Conservation (phyloP, 2,797 vertebrate genomes). For the Lagodon rhomboides region DNA sequence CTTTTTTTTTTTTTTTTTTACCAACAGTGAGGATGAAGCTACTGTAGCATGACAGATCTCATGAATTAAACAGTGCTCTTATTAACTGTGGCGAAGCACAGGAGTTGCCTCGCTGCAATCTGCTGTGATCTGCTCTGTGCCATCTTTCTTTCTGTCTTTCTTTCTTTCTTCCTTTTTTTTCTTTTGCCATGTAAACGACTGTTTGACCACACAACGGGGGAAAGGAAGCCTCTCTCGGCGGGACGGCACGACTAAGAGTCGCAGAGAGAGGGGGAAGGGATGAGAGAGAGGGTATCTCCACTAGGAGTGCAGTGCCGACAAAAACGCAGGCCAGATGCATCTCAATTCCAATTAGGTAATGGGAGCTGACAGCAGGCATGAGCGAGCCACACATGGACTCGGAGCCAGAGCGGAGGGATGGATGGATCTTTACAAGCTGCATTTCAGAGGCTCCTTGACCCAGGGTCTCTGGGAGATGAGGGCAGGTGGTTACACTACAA, state of each 20-base stretch:
- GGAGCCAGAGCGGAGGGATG: slow-evolving; percentile 47
- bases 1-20: slow-evolving; percentile 3
- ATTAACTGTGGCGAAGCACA: slow-evolving; percentile 66
- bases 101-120: slow-evolving; percentile 45
- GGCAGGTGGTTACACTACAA: slow-evolving; percentile 58
- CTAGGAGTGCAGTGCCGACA: slow-evolving; percentile 70
- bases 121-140: slow-evolving; percentile 48
- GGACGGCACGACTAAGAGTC: slow-evolving; percentile 49
- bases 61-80: slow-evolving; percentile 82
- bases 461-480: slow-evolving; percentile 38
- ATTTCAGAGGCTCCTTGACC: slow-evolving; percentile 69
- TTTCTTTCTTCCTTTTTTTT: slow-evolving; percentile 11
- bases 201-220: slow-evolving; percentile 60
- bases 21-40: slow-evolving; percentile 61
- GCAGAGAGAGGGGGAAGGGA: slow-evolving; percentile 2
- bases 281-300: slow-evolving; percentile 36
- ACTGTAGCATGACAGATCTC: slow-evolving; percentile 75
- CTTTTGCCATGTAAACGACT: slow-evolving; percentile 31
- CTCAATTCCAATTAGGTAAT: slow-evolving; percentile 88
- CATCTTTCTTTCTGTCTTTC: slow-evolving; percentile 8
- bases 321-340: slow-evolving; percentile 83
- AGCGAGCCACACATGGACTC: slow-evolving; percentile 71
- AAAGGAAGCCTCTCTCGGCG: slow-evolving; percentile 27
- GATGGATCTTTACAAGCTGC: slow-evolving; percentile 60
- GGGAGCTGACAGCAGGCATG: slow-evolving; percentile 83